phyloP scores from a whole-genome alignment of 2,113 vertebrate species.

The Scartelaos histophorus region DNA sequence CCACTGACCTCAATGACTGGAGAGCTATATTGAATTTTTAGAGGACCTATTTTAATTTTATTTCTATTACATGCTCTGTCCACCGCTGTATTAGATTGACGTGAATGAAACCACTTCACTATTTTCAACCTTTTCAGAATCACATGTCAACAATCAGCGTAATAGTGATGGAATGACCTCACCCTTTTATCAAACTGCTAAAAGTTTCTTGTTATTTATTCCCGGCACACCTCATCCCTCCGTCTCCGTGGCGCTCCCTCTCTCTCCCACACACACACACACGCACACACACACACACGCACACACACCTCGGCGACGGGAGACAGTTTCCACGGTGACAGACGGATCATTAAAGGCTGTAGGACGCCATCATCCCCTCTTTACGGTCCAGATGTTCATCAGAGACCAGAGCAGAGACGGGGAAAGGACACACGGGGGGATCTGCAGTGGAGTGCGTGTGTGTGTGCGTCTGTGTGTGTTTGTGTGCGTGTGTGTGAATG shows the following conservation, averaged over 20 bases:
- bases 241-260: neutral
- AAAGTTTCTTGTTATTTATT: conserved; percentile 30
- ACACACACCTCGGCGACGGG: conserved; percentile 53
- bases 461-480: neutral
- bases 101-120: neutral
- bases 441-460: conserved; percentile 12
- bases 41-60: neutral
- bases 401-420: conserved; percentile 37
- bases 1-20: neutral
- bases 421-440: conserved; percentile 26
- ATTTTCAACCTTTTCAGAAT: too few relatives aligned
- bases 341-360: conserved; percentile 62
- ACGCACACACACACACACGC: conserved; percentile 63
- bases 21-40: neutral
- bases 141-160: neutral
- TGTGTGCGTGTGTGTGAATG: conserved; percentile 17
- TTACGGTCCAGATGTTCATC: conserved; percentile 64
- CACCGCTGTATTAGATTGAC: neutral
- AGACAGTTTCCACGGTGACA: conserved; percentile 54
- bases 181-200: neutral
- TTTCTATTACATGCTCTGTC: neutral
- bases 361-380: conserved; percentile 54
- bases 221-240: conserved; percentile 8
- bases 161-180: neutral
- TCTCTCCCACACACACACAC: conserved; percentile 25